A percentile compares a stretch with the other conserved stretches of the same genome.
Evolutionary conservation across 1,140 invertebrate species (phyloP).

Genomic region (Ridgeia piscesae): DNA sequence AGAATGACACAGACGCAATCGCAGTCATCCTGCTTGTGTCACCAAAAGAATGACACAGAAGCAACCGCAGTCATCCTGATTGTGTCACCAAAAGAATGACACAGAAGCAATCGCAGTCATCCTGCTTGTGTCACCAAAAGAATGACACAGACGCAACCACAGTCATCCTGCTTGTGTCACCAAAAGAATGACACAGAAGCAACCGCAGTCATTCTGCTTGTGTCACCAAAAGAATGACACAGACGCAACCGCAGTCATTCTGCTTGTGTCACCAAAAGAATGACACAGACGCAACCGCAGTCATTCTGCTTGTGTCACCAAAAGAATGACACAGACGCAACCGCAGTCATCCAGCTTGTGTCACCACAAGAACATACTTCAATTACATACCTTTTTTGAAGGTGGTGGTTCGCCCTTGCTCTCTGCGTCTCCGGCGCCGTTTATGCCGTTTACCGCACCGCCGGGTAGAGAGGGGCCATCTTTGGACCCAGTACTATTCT

Average conservation of each 20-base stretch:
- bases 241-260: neutral
- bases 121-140: neutral
- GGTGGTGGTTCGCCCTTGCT: slow-evolving; percentile 31
- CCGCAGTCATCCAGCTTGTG: neutral
- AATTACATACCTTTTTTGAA: slow-evolving; percentile 35
- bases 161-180: neutral
- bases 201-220: neutral
- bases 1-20: neutral
- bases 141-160: neutral
- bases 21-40: neutral
- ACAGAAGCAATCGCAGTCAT: neutral
- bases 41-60: neutral
- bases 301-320: neutral
- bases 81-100: neutral
- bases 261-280: neutral
- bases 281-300: neutral
- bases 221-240: neutral
- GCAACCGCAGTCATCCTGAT: neutral
- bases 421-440: slow-evolving; percentile 7
- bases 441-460: neutral
- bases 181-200: neutral
- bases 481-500: neutral
- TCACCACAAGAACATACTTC: neutral
- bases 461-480: neutral
- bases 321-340: neutral